Conservation (phyloP, 2,888 invertebrate species). For the Lottia scabra region DNA sequence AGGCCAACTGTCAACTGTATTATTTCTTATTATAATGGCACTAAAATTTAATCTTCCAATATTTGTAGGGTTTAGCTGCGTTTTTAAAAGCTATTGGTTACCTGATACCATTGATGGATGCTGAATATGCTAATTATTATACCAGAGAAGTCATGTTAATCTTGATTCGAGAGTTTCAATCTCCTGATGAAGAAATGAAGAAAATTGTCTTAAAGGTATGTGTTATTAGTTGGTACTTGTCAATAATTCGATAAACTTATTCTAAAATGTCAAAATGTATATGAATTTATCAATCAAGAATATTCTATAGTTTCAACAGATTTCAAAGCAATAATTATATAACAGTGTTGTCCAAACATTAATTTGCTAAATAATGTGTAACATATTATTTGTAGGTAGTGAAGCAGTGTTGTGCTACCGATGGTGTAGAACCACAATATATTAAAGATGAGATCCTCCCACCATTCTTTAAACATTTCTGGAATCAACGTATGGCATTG, state of each 20-base stretch:
- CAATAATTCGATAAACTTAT: background rate
- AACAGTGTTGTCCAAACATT: background rate
- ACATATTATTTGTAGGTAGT: slow-evolving; percentile 79
- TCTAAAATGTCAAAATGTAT: too few relatives aligned
- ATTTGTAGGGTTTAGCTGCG: slow-evolving; percentile 90
- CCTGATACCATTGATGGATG: slow-evolving; percentile 99
- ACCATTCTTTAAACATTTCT: slow-evolving; percentile 99
- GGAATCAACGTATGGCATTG: slow-evolving; percentile 99
- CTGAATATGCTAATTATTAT: slow-evolving; percentile 99
- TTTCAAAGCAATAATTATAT: too few relatives aligned
- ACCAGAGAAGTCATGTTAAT: slow-evolving; percentile 99
- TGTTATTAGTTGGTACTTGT: background rate
- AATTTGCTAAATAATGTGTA: too few relatives aligned
- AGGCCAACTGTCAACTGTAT: too few relatives aligned
- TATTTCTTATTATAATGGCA: too few relatives aligned
- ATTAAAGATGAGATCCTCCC: slow-evolving; percentile 99
- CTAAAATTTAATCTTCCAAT: slow-evolving; percentile 11
- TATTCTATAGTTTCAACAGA: too few relatives aligned
- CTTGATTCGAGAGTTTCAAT: slow-evolving; percentile 98
- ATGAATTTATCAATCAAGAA: too few relatives aligned
- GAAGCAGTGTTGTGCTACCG: slow-evolving; percentile 99
- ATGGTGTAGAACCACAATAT: slow-evolving; percentile 99
- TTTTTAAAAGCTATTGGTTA: slow-evolving; percentile 99
- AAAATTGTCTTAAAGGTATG: slow-evolving; percentile 97
- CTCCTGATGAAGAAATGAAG: slow-evolving; percentile 99